Evolutionary conservation across 1,140 invertebrate genomes (phyloP).

Genomic region (Phortica variegata): DNA sequence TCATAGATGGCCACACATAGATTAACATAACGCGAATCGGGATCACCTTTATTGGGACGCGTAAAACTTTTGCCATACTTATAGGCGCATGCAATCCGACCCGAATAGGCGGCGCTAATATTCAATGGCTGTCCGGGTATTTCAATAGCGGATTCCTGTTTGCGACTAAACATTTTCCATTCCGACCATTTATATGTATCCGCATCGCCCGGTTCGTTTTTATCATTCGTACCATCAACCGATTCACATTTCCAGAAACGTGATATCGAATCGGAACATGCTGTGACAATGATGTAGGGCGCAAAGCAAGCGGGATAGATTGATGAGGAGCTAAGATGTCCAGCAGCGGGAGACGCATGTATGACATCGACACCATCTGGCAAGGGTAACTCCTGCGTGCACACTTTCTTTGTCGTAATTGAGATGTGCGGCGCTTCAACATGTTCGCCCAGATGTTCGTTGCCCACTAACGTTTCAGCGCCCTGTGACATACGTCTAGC

Average conservation of each 20-base stretch:
- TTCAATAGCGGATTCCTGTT: constrained; percentile 82
- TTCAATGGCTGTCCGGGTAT: constrained; percentile 85
- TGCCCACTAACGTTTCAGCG: constrained; percentile 25
- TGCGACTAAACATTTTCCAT: constrained; percentile 86
- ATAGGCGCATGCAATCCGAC: constrained; percentile 94
- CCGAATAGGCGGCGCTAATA: constrained; percentile 95
- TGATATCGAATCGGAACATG: constrained; percentile 81
- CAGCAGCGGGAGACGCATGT: constrained; percentile 89
- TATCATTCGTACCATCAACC: constrained; percentile 21
- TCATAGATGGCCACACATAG: constrained; percentile 97
- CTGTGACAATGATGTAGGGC: constrained; percentile 92
- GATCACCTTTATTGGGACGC: constrained; percentile 72
- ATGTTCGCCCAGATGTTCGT: constrained; percentile 26
- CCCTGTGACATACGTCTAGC: constrained; percentile 36
- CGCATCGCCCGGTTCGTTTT: constrained; percentile 56
- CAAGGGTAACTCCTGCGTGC: constrained; percentile 79
- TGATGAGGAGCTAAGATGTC: constrained; percentile 95
- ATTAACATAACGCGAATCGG: constrained; percentile 86
- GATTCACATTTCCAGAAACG: constrained; percentile 81
- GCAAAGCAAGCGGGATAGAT: constrained; percentile 98
- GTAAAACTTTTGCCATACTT: constrained; percentile 87
- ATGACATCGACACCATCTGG: constrained; percentile 89
- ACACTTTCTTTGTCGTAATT: constrained; percentile 73
- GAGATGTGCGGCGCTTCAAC: constrained; percentile 62
- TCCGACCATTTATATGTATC: constrained; percentile 80